Percentiles rank a stretch among this genome's conserved stretches.
These are phyloP conservation scores for Pagetopsis macropterus DNA, from an alignment of 2,797 vertebrate genomes.

Conservation along the genomic window DNA sequence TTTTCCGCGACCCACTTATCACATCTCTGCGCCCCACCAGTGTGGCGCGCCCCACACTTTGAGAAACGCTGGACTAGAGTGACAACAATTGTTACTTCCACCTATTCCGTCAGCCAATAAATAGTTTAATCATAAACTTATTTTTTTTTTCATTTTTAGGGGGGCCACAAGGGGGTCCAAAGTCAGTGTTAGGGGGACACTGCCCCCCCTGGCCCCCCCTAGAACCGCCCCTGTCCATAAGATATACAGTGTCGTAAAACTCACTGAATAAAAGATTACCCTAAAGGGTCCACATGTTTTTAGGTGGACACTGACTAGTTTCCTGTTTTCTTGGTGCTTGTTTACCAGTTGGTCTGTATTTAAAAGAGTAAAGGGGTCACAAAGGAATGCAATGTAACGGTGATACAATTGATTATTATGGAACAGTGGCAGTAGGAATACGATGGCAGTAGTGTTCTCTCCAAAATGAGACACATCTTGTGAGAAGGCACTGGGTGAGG, in stretches of 20 bases:
- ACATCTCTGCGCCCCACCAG: no score
- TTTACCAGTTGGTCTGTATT: neutral
- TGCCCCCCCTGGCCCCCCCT: no score
- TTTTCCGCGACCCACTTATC: no score
- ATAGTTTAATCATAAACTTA: no score
- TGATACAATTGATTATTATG: neutral
- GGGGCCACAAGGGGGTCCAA: no score
- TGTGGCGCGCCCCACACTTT: no score
- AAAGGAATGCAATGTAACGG: neutral
- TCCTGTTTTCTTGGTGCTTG: neutral
- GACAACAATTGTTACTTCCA: no score
- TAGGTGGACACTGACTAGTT: neutral
- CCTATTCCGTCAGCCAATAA: no score
- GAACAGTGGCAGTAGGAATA: constrained; percentile 15
- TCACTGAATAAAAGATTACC: neutral
- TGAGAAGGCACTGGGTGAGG: constrained; percentile 71
- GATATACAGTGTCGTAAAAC: neutral
- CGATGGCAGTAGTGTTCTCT: constrained; percentile 11
- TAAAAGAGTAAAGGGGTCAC: neutral
- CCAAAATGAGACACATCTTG: constrained; percentile 33
- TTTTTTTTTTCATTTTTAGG: no score
- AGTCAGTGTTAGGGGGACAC: no score
- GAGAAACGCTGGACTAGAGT: no score
- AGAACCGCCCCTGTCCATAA: neutral
- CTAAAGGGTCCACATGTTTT: neutral